phyloP scores from a whole-genome alignment of 2,888 invertebrate genomes.

The Apeira syringaria region DNA sequence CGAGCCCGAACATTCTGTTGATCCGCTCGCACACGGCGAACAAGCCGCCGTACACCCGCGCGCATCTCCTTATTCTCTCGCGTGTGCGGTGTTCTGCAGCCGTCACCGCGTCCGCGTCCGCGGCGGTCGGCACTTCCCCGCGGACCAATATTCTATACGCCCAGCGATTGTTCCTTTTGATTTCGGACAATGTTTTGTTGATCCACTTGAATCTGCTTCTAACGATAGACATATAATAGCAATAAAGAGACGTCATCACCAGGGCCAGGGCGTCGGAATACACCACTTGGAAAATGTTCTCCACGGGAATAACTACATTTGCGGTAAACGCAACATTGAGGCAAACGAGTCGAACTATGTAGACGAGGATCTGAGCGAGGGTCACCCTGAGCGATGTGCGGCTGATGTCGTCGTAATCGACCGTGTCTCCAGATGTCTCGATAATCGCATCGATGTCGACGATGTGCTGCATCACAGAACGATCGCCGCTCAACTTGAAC shows the following conservation, averaged over 20 bases:
- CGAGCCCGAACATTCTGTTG: constrained; percentile 48
- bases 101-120: constrained; percentile 39
- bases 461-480: constrained; percentile 38
- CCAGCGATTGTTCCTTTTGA: constrained; percentile 43
- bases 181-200: constrained; percentile 48
- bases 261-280: constrained; percentile 48
- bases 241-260: constrained; percentile 46
- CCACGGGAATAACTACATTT: constrained; percentile 41
- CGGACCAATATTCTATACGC: constrained; percentile 46
- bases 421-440: constrained; percentile 41
- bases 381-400: constrained; percentile 34
- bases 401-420: constrained; percentile 45
- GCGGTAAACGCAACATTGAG: constrained; percentile 48
- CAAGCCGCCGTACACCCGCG: constrained; percentile 52
- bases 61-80: constrained; percentile 54
- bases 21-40: constrained; percentile 38
- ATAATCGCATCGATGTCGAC: constrained; percentile 49
- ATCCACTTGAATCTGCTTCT: constrained; percentile 49
- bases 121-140: constrained; percentile 32
- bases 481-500: constrained; percentile 42
- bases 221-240: constrained; percentile 43
- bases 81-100: constrained; percentile 39
- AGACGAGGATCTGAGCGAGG: constrained; percentile 38
- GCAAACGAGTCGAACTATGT: constrained; percentile 41
- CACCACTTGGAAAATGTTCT: constrained; percentile 53